Evolutionary conservation across 1,140 invertebrate species (phyloP).

Genomic region (Atta cephalotes): DNA sequence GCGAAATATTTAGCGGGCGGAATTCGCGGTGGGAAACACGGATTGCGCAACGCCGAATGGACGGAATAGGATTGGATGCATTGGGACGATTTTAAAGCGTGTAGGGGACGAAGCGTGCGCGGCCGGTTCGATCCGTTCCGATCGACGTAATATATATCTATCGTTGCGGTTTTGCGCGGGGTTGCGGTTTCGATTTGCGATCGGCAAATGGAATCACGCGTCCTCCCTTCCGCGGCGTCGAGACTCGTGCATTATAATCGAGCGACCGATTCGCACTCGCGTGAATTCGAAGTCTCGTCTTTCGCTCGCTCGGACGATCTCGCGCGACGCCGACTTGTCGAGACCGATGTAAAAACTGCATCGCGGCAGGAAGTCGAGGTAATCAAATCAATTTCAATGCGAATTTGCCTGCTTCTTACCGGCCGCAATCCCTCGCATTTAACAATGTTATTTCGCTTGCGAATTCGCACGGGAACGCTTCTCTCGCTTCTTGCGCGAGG

Average conservation of each 20-base stretch:
- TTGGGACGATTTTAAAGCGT: conserved; percentile 69
- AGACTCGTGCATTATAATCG: conserved; percentile 64
- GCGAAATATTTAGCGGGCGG: conserved; percentile 55
- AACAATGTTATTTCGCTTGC: conserved; percentile 54
- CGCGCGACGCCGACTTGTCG: conserved; percentile 43
- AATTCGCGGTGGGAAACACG: conserved; percentile 49
- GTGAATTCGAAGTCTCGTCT: conserved; percentile 43
- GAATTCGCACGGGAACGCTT: conserved; percentile 19
- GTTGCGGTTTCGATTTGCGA: conserved; percentile 77
- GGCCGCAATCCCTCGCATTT: conserved; percentile 36
- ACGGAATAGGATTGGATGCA: conserved; percentile 54
- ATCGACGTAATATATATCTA: conserved; percentile 73
- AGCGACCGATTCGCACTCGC: conserved; percentile 57
- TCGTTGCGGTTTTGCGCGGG: conserved; percentile 69
- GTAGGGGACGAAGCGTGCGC: conserved; percentile 52
- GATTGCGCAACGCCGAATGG: conserved; percentile 45
- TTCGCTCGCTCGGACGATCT: background rate
- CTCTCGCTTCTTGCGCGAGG: background rate
- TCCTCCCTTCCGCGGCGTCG: conserved; percentile 55
- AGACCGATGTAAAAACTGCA: conserved; percentile 57
- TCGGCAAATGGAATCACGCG: conserved; percentile 76
- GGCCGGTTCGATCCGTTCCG: conserved; percentile 59
- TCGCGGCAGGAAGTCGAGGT: conserved; percentile 69
- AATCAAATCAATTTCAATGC: conserved; percentile 74
- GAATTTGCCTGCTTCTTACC: conserved; percentile 62